Evolutionary conservation across 2,113 vertebrate species (phyloP).

Genomic region (Catagonus wagneri): DNA sequence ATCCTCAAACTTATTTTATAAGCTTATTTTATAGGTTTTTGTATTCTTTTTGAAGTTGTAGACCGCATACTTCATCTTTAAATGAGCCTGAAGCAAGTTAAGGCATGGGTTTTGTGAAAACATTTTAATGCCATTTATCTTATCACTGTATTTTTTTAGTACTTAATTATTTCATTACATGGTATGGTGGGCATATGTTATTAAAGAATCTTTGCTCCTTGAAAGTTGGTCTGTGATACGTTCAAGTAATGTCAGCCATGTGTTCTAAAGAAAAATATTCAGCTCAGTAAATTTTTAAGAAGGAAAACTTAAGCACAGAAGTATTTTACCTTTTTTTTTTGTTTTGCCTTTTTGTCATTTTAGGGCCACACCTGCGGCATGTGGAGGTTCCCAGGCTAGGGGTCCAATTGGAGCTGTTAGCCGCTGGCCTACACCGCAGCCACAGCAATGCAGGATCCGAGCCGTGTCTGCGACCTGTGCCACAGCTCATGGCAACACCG

Average conservation of each 20-base stretch:
- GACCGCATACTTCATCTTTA: not conserved
- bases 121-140: not conserved
- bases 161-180: not conserved
- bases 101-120: not conserved
- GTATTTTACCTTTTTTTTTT: no score
- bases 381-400: no score
- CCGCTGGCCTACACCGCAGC: no score
- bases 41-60: not conserved
- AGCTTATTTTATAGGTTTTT: not conserved
- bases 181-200: not conserved
- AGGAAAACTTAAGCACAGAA: not conserved
- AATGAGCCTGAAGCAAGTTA: not conserved
- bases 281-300: not conserved
- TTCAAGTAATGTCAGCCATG: not conserved
- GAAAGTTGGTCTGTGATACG: not conserved
- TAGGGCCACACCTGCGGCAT: no score
- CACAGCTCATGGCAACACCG: no score
- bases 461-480: no score
- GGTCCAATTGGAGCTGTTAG: no score
- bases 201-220: not conserved
- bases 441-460: no score
- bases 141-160: not conserved
- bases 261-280: constrained; percentile 40
- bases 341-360: no score
- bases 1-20: not conserved